Base-by-base conservation (phyloP, 2,113 vertebrate genomes). In the Aspiorhynchus laticeps region DNA sequence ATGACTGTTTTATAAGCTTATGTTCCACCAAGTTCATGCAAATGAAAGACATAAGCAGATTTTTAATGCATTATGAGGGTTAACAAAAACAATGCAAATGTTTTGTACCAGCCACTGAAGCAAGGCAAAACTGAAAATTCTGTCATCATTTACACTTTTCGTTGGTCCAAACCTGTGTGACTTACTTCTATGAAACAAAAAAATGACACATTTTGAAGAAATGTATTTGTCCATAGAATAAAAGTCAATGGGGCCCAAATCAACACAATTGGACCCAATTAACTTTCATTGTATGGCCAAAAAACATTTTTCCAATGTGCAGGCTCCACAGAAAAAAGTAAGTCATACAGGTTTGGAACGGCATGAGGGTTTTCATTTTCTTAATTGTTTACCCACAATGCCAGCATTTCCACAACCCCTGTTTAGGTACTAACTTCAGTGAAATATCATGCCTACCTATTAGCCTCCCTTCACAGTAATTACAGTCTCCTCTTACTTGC, bases 381-480 rank as follows among this genome's bases (percentile, higher is more conserved):
- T 48, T 48, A 48, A 48, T 43, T 71, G 71, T 89, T 91, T 85
- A 38, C 24, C 36, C 61, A 74, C 61, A 19, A 59, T 21, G 71
- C 86, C 75, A 2, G 15, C 63, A 36, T 79, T 69, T 83, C 84
- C 84, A 86, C 36, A 53, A 77, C 9, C 33, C 33, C n/a, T 83
- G 56, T 83, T 83, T 88, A 75, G 69, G 36, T 88, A 48, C 61
- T 33, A 83, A 38, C 26, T 87, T 31, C 8, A 84, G 11, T 85
- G 67, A 43, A 86, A 75, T 14, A 80, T 26, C 84, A 87, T 83
- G n/a, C 77, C 85, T 63, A 73, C 77, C 83, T 36, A 82, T 86
- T 86, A 84, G 38, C 53, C 69, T 87, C 83, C 86, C 86, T n/a
- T 87, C 87, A 75, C 63, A 82, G 84, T 78, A 88, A 87, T 86